Conservation (phyloP, 2,888 invertebrate genomes). For the Acronicta psi region DNA sequence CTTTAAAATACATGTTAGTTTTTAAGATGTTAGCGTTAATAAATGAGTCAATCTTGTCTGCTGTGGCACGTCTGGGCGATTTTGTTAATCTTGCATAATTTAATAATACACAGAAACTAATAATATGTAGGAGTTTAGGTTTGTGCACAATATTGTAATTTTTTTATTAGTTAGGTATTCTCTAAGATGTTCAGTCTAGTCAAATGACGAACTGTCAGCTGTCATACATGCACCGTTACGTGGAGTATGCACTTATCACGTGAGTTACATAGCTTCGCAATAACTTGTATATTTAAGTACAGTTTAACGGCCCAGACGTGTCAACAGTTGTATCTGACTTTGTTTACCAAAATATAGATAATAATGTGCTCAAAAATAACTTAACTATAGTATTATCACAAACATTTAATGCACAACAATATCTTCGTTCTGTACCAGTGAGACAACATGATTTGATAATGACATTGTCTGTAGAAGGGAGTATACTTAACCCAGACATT, state of each 20-base stretch:
- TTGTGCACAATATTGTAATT: constrained; percentile 8
- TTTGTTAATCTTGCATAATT: constrained; percentile 16
- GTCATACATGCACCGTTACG: background rate
- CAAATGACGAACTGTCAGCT: constrained; percentile 4
- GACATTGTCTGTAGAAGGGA: too few species aligned
- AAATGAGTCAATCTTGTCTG: constrained; percentile 23
- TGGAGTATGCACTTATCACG: background rate
- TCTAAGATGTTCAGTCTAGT: constrained; percentile 6
- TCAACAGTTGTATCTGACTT: constrained; percentile 21
- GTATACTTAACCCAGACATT: too few species aligned
- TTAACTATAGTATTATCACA: constrained; percentile 41
- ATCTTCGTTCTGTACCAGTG: constrained; percentile 4
- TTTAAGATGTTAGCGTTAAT: constrained; percentile 33
- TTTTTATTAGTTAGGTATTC: background rate
- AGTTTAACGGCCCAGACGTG: constrained; percentile 15
- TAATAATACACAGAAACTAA: background rate
- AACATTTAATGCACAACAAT: constrained; percentile 24
- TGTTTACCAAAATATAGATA: constrained; percentile 20
- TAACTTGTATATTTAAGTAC: constrained; percentile 1
- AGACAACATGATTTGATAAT: background rate
- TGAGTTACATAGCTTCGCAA: background rate
- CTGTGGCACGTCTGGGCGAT: constrained; percentile 17
- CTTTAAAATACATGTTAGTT: constrained; percentile 24
- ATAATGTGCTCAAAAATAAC: constrained; percentile 43
- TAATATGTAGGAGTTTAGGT: background rate